These are phyloP conservation scores for Tethya wilhelma DNA, from an alignment of 37 sponge, comb jelly and placozoan species.

Conservation along the genomic window DNA sequence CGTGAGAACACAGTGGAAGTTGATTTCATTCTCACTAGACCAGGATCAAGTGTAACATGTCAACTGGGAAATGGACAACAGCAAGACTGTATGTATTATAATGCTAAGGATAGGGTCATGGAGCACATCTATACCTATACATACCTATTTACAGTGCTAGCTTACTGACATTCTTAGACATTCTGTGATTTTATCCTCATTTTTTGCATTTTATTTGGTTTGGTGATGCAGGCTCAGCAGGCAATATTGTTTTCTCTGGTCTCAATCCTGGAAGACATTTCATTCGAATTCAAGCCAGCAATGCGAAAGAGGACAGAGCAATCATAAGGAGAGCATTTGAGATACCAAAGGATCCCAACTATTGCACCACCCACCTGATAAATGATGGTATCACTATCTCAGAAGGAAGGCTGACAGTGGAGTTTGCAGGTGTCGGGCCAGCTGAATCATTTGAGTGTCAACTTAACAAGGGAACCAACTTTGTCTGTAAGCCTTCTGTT, in stretches of 20 bases:
- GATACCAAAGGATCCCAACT: background rate
- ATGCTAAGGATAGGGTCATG: too few relatives aligned
- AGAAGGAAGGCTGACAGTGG: background rate
- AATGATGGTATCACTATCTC: background rate
- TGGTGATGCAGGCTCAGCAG: constrained; percentile 1
- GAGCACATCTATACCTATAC: background rate
- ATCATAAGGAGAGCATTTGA: constrained; percentile 4
- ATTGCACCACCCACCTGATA: constrained; percentile 18
- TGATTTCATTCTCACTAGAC: too few relatives aligned
- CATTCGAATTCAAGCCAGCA: background rate
- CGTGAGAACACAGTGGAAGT: constrained; percentile 5
- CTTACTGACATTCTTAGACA: background rate
- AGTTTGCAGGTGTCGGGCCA: constrained; percentile 11
- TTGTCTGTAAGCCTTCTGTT: too few relatives aligned
- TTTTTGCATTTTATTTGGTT: background rate
- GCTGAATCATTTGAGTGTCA: background rate
- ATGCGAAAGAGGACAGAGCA: background rate
- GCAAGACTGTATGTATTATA: background rate
- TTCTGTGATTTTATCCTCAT: background rate
- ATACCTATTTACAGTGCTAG: background rate
- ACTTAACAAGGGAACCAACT: too few relatives aligned
- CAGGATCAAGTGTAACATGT: too few relatives aligned
- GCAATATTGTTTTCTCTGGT: background rate
- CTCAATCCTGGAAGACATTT: background rate
- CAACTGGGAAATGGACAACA: too few relatives aligned